phyloP scores from a whole-genome alignment of 2,113 vertebrate genomes.

The Blennius ocellaris region DNA sequence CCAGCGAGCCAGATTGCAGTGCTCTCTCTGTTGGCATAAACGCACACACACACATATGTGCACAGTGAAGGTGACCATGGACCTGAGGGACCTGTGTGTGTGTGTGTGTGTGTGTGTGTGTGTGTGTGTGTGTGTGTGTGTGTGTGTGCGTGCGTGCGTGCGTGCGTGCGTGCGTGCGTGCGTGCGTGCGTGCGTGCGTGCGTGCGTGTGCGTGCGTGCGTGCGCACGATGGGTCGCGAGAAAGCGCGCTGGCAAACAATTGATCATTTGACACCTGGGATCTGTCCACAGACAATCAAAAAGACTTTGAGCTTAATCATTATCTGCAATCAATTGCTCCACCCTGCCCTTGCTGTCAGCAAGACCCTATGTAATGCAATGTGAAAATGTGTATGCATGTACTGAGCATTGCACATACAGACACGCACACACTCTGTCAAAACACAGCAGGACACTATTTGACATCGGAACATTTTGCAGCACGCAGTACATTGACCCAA shows the following conservation, averaged over 20 bases:
- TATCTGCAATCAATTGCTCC: constrained; percentile 75
- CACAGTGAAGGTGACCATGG: constrained; percentile 50
- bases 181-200: not conserved
- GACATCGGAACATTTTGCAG: constrained; percentile 5
- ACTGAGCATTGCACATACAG: not conserved
- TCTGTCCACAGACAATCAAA: constrained; percentile 75
- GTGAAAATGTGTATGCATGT: constrained; percentile 29
- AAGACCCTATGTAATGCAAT: constrained; percentile 37
- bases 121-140: no score
- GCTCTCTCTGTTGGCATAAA: constrained; percentile 22
- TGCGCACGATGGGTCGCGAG: constrained; percentile 29
- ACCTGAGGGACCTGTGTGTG: constrained; percentile 30
- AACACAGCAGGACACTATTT: constrained; percentile 16
- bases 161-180: no score
- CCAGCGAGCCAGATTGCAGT: constrained; percentile 51
- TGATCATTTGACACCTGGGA: constrained; percentile 74
- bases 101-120: no score
- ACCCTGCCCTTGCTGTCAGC: constrained; percentile 61
- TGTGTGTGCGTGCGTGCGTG: no score
- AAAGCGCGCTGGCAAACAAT: constrained; percentile 61
- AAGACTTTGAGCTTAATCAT: constrained; percentile 79
- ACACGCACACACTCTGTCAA: constrained; percentile 17
- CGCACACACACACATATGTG: constrained; percentile 21
- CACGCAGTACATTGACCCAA: constrained; percentile 28
- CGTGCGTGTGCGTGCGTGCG: constrained; percentile 6